Evolutionary conservation across 2,113 vertebrate genomes (phyloP), one percentile per base, ranked within the genome.

Genomic region (Percina caprodes): DNA sequence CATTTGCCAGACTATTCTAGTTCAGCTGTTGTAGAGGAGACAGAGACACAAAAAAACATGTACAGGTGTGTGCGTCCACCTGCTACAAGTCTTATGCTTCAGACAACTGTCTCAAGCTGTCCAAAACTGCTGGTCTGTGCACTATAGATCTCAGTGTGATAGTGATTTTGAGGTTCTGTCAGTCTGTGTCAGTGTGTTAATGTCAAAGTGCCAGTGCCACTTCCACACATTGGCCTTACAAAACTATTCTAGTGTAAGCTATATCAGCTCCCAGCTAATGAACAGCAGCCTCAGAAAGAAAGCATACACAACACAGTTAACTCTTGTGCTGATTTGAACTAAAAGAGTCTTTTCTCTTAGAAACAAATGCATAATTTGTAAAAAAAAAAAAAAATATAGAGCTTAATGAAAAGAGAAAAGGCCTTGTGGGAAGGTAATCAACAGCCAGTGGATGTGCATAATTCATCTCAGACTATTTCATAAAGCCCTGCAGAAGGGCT

Each of bases 401-500:
- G 69, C 79, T 91, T 92, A 89, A 92, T 90, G 69, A 88, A 89
- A 92, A 90, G 85, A 83, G 71, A 79, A 80, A 86, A 88, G 62
- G 66, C 83, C 88, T 87, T 70, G 14, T 84, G 85, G 85, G 83
- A 77, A 83, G 69, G 72, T 89, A 88, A 91, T 87, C 84, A 91
- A 90, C 93, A 85, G 86, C 74, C 75, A 66, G 77, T 83, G 80
- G 69, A 92, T 92, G 86, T 91, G 83, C 84, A 92, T 92, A 87
- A 92, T 91, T 92, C 65, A 92, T 92, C 87, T 87, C 72, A 80
- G 83, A 83, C 75, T 90, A 79, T 85, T 89, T 86, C 72, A 86
- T 70, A 84, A 90, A 83, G 80, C 80, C 74, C 76, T 56, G 51
- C 72, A 83, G 81, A 84, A 70, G 39, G 52, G 61, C 48, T 89